Evolutionary conservation across 30 jellyfish, hydroid and myxozoan genomes (phyloP).

Genomic region (Chrysaora quinquecirrha): DNA sequence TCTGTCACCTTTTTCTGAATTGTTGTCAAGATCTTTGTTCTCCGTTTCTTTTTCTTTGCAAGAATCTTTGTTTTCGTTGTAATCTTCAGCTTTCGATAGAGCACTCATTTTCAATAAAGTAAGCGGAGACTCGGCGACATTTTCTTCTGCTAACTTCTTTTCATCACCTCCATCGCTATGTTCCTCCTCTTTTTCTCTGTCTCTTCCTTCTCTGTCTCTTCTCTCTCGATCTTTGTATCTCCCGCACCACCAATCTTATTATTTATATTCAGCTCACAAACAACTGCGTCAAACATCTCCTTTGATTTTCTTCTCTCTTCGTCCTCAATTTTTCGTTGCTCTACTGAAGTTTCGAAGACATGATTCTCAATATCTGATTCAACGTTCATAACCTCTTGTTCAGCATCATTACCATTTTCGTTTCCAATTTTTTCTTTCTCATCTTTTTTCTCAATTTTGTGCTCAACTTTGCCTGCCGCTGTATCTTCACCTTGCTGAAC

Average conservation of each 20-base stretch:
- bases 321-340: constrained; percentile 22
- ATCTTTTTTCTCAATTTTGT: not conserved
- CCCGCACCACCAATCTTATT: not conserved
- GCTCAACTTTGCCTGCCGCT: not conserved
- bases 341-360: constrained; percentile 16
- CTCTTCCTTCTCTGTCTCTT: not conserved
- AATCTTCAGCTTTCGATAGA: not conserved
- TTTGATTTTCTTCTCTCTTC: constrained; percentile 47
- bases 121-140: too few relatives aligned
- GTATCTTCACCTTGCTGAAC: not conserved
- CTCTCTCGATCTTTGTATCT: not conserved
- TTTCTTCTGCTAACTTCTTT: too few relatives aligned
- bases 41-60: too few relatives aligned
- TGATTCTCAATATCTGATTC: not conserved
- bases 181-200: not conserved
- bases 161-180: constrained; percentile 2
- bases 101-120: not conserved
- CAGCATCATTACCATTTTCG: not conserved
- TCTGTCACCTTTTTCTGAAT: not conserved
- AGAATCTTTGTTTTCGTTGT: not conserved
- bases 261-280: constrained; percentile 35
- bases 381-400: not conserved
- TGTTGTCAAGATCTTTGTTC: too few relatives aligned
- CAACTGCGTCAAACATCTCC: constrained; percentile 57
- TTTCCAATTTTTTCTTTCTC: not conserved